Conservation (phyloP, 1,140 invertebrate genomes). For the Bombus terrestris region DNA sequence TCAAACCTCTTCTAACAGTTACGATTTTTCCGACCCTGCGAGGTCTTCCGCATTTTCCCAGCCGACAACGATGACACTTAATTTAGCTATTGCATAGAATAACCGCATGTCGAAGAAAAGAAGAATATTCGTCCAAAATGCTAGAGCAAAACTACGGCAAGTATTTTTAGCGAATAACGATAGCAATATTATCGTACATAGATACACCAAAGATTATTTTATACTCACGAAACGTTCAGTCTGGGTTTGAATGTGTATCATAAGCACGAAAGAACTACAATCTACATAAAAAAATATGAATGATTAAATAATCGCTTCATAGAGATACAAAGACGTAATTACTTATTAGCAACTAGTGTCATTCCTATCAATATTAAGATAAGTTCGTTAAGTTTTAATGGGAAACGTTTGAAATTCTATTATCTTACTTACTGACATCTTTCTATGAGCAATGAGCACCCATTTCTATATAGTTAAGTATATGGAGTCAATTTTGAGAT, state of each 20-base stretch:
- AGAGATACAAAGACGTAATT: conserved; percentile 37
- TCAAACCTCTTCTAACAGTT: conserved; percentile 51
- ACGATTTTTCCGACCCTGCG: conserved; percentile 71
- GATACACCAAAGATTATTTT: conserved; percentile 26
- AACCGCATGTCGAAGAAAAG: not conserved
- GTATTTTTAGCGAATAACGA: not conserved
- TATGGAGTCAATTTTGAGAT: conserved; percentile 5
- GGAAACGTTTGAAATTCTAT: conserved; percentile 29
- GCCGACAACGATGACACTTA: conserved; percentile 71
- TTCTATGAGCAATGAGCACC: not conserved
- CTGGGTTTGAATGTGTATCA: not conserved
- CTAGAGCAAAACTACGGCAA: not conserved
- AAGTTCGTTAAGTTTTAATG: conserved; percentile 27
- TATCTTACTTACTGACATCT: conserved; percentile 5
- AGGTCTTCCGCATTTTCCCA: conserved; percentile 74
- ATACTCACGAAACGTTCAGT: not conserved
- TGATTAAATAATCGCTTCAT: conserved; percentile 7
- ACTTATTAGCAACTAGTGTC: conserved; percentile 50
- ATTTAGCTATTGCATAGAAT: conserved; percentile 73
- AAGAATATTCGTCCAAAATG: not conserved
- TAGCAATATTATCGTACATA: not conserved
- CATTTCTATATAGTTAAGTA: conserved; percentile 9
- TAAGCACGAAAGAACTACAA: not conserved
- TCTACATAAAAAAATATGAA: not conserved
- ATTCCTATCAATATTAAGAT: conserved; percentile 40